Evolutionary conservation across 2,888 invertebrate genomes (phyloP).

Genomic region (Drosophila mimica): DNA sequence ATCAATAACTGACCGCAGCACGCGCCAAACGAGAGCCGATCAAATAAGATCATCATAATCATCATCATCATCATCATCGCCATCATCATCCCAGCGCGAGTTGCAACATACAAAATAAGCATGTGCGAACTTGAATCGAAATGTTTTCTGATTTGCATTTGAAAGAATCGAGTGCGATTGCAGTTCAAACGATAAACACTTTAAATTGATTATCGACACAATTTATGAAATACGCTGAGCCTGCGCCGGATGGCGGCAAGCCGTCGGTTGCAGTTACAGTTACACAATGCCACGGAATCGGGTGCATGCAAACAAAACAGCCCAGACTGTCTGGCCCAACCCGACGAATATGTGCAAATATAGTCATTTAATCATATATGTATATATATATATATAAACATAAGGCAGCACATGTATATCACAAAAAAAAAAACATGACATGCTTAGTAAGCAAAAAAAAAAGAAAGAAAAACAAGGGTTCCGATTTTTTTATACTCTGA

Average conservation of each 20-base stretch:
- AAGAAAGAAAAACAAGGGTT: background rate
- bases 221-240: constrained; percentile 49
- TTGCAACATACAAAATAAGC: background rate
- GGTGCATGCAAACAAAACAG: constrained; percentile 24
- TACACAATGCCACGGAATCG: constrained; percentile 33
- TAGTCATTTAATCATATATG: background rate
- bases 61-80: background rate
- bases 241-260: constrained; percentile 23
- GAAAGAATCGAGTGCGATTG: background rate
- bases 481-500: background rate
- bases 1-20: constrained; percentile 59
- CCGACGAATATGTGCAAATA: background rate
- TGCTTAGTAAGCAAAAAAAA: constrained; percentile 24
- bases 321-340: constrained; percentile 27
- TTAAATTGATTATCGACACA: constrained; percentile 59
- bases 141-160: constrained; percentile 57
- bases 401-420: background rate
- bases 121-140: constrained; percentile 31
- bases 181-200: constrained; percentile 36
- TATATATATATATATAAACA: background rate
- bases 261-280: constrained; percentile 31
- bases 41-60: constrained; percentile 28
- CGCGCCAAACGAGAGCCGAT: constrained; percentile 50
- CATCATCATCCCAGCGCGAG: background rate
- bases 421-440: background rate